Conservation (phyloP, 2,113 vertebrate genomes). For the Hirundichthys speculiger region DNA sequence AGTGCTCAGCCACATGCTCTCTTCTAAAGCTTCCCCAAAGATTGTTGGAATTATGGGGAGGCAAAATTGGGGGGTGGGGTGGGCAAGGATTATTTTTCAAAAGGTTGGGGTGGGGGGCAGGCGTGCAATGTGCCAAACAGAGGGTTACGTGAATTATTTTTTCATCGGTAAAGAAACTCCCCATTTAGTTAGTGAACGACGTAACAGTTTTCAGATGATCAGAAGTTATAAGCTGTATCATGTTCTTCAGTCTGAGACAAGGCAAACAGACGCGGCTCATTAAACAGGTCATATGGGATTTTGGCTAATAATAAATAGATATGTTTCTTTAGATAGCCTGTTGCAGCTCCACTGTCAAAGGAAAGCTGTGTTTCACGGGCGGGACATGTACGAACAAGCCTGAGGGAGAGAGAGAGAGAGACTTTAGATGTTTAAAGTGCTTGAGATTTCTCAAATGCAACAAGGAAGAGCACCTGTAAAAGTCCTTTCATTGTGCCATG, state of each 20-base stretch:
- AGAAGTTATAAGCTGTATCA: background rate
- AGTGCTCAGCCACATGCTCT: constrained; percentile 32
- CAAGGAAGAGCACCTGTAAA: constrained; percentile 65
- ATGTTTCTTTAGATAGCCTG: constrained; percentile 3
- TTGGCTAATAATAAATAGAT: constrained; percentile 4
- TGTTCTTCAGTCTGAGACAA: background rate
- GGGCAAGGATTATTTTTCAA: constrained; percentile 33
- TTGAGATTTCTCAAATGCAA: constrained; percentile 71
- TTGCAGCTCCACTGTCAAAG: constrained; percentile 21
- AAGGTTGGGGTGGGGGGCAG: background rate
- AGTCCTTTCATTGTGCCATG: constrained; percentile 51
- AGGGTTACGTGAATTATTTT: too few relatives aligned
- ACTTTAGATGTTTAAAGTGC: constrained; percentile 68
- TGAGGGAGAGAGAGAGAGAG: constrained; percentile 31
- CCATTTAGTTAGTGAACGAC: too few relatives aligned
- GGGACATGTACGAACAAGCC: constrained; percentile 53
- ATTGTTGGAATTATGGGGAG: constrained; percentile 39
- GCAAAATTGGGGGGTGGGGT: constrained; percentile 23
- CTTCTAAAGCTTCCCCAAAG: constrained; percentile 49
- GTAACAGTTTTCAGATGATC: too few relatives aligned
- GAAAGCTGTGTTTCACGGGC: constrained; percentile 38
- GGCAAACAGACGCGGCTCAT: background rate
- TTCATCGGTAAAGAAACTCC: too few relatives aligned
- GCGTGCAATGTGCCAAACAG: too few relatives aligned
- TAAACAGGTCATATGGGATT: constrained; percentile 9